Base-by-base conservation (phyloP, 2,113 vertebrate species). In the Cyphomyrus discorhynchus region DNA sequence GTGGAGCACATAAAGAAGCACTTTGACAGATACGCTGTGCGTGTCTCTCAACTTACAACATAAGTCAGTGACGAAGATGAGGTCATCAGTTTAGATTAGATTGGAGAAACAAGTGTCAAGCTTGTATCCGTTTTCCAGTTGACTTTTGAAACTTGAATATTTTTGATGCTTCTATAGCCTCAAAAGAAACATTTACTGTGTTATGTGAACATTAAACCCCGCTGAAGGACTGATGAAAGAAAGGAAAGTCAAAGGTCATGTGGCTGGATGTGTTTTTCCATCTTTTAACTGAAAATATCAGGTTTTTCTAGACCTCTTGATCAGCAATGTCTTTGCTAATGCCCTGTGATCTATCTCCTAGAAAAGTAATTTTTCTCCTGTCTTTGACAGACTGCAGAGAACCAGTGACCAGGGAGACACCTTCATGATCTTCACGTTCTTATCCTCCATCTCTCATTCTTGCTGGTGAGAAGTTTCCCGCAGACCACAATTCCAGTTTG, bases 11-110 rank as follows among this genome's bases (percentile, higher is more conserved):
- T 80, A 88, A 88, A 74, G 62, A 19, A 35, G 35, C 88, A 39
- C 46, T 88, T 80, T 74, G 45, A 45, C 13, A 17, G 17, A 77
- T 46, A 39, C 13, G 9, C 46, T 13, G 8, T 46, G 27, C 21
- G n/a, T 74, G 87, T 31, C 87, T 74, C 58, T 49, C 31, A 46
- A 88, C 21, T 27, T 49, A 15, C 45, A 50, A 91, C 91, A 92
- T 92, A 50, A 86, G 91, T 90, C 91, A 85, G 90, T 93, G 92
- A 91, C 91, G 92, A 93, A 95, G 94, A 94, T 95, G 93, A 94
- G 90, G 92, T 84, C 91, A 93, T 85, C 47, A 89, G 4, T 46
- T 89, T 89, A 90, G 93, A 92, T 92, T 91, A 89, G 70, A 86
- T 50, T 91, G 62, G 31, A 74, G 42, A 84, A 10, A 52, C 53